Evolutionary conservation across 2,888 invertebrate species (phyloP), one percentile per base, ranked within the genome.

Genomic region (Opisthograptis luteolata): DNA sequence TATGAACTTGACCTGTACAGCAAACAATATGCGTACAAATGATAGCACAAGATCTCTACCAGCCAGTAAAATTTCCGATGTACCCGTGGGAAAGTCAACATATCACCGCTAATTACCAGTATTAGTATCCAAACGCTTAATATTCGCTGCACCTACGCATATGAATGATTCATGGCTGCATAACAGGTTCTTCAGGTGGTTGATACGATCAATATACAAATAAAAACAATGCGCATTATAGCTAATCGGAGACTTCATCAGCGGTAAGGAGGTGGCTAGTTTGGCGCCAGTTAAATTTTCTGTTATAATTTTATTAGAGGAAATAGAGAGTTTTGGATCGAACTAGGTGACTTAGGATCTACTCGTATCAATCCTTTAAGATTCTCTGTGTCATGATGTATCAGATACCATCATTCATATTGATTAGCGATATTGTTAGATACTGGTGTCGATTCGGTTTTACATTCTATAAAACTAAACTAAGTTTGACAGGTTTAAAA

Each of bases 151-250:
- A 34, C 37, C 25, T 20, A 34, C 30, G 40, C 40, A 40, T 27
- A 47, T 47, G 42, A 39, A 53, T 48, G 20, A 48, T 53, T 24
- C 43, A 53, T 40, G 24, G 8, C 25, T 7, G 28, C 39, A 40
- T 42, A 46, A 52, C 42, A 52, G 49, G 43, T 22, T 44, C 39
- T 20, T 51, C 39, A 30, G 34, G 19, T 20, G n/a, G 40, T 30
- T 17, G 53, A 53, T 53, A 53, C 35, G 25, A 48, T 53, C 47
- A 40, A 40, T 39, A 43, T 32, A 48, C 30, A 40, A 52, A 52
- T 43, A 44, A 43, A 51, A 48, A 47, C 46, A 47, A 53, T 43
- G 19, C 30, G 39, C 30, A 12, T 28, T 22, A 35, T 15, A 8
- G 39, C n/a, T 20, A 43, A 43, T 47, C 41, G 41, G 14, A 14